Evolutionary conservation across 1,140 invertebrate genomes (phyloP).

Genomic region (Himalopsyche phryganea): DNA sequence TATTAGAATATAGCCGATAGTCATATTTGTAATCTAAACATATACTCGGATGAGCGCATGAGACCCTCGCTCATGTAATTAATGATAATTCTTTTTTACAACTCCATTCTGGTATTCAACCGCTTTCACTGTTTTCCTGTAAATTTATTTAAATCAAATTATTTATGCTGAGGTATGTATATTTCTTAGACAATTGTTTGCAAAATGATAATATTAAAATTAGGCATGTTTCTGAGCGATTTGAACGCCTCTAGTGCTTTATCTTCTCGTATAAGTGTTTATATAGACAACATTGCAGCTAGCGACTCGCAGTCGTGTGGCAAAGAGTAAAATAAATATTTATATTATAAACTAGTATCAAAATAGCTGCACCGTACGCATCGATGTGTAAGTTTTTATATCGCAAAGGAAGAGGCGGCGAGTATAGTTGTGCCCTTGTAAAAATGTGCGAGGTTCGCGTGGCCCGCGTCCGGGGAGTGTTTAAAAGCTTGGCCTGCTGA

Average conservation of each 20-base stretch:
- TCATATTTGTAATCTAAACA: too few species aligned
- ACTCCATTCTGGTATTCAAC: too few species aligned
- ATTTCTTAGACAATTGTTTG: background rate
- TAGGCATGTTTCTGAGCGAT: too few species aligned
- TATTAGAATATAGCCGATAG: constrained; percentile 11
- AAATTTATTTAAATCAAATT: constrained; percentile 7
- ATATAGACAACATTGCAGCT: constrained; percentile 25
- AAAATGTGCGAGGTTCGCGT: background rate
- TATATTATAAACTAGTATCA: constrained; percentile 22
- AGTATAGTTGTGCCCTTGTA: background rate
- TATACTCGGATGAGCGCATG: too few species aligned
- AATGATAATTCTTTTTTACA: too few species aligned
- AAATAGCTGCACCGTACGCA: constrained; percentile 28
- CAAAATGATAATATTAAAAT: too few species aligned
- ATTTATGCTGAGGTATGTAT: background rate
- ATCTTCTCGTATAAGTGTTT: constrained; percentile 4
- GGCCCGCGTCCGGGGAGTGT: background rate
- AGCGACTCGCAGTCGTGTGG: constrained; percentile 6
- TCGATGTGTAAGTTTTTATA: constrained; percentile 29
- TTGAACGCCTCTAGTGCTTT: constrained; percentile 14
- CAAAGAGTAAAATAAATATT: constrained; percentile 12
- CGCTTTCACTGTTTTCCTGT: background rate
- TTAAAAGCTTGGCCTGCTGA: constrained; percentile 23
- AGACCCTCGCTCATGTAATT: too few species aligned
- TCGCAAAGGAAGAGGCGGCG: constrained; percentile 5